phyloP scores from a whole-genome alignment of 2,797 vertebrate genomes.

The Galagoides demidoff region DNA sequence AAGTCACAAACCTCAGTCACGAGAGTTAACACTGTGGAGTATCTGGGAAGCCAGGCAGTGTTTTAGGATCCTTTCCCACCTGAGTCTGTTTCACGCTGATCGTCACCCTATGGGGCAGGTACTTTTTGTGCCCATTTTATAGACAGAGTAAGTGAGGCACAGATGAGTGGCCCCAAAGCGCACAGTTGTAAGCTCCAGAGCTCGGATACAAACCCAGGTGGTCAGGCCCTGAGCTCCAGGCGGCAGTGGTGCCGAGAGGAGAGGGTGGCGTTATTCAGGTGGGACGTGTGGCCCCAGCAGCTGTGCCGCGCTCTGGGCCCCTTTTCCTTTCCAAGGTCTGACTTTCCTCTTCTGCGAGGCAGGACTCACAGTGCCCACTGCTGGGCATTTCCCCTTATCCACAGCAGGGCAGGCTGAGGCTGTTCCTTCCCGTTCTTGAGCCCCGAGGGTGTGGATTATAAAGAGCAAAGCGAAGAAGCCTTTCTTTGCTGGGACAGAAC shows the following conservation, averaged over 20 bases:
- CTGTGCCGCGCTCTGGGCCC: not conserved
- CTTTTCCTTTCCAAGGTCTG: not conserved
- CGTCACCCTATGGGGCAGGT: accelerated
- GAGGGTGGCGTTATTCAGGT: accelerated
- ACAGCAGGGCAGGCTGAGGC: not conserved
- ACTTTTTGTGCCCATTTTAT: not conserved
- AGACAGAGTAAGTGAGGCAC: not conserved
- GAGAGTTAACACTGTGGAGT: not conserved
- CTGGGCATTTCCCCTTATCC: accelerated
- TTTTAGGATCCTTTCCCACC: not conserved
- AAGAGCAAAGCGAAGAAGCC: not conserved
- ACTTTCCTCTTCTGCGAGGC: not conserved
- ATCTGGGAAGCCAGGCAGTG: not conserved
- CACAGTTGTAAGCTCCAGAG: not conserved
- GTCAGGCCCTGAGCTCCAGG: not conserved
- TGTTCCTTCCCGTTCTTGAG: not conserved
- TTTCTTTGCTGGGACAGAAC: not conserved
- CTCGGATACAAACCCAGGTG: not conserved
- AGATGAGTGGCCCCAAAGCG: no score
- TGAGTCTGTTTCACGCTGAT: not conserved
- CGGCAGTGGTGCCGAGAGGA: not conserved
- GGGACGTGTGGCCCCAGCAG: not conserved
- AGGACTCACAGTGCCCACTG: not conserved
- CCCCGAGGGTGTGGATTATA: not conserved
- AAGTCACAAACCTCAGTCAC: not conserved